Percentiles rank a stretch among this genome's conserved stretches.
phyloP scores from a whole-genome alignment of 37 sponge, comb jelly and placozoan species.

The Axinella damicornis region DNA sequence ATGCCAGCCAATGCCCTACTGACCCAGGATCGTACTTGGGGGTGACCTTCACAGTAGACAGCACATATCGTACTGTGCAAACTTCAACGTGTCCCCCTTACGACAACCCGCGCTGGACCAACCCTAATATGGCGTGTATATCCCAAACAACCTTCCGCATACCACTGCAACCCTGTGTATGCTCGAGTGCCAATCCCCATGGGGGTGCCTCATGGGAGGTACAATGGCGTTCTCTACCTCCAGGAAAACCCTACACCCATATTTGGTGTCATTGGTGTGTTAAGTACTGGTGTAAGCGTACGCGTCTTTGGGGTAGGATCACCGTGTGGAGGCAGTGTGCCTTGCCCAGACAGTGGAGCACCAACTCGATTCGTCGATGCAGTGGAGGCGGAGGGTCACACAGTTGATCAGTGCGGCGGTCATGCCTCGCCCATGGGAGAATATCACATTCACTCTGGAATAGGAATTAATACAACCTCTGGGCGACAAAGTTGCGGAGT shows the following conservation, averaged over 20 bases:
- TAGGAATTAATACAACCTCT: constrained; percentile 22
- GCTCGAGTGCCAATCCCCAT: constrained; percentile 53
- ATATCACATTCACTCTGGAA: constrained; percentile 71
- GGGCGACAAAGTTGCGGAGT: constrained; percentile 27
- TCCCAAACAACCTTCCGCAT: constrained; percentile 7
- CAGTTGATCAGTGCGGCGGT: constrained; percentile 68
- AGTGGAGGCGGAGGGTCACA: constrained; percentile 80
- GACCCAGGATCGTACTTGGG: too few species aligned
- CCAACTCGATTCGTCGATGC: constrained; percentile 75
- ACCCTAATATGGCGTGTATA: constrained; percentile 59
- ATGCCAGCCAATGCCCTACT: too few species aligned
- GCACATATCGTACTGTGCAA: neutral
- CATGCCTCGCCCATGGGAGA: constrained; percentile 54
- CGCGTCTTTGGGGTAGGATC: constrained; percentile 75
- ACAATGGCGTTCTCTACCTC: constrained; percentile 57
- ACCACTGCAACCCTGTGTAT: constrained; percentile 33
- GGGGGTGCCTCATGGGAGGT: constrained; percentile 29
- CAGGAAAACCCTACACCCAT: constrained; percentile 68
- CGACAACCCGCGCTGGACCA: constrained; percentile 62
- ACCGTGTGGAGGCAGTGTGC: constrained; percentile 72
- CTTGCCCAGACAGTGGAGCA: constrained; percentile 53
- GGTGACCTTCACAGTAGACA: too few species aligned
- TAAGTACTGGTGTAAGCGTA: constrained; percentile 66
- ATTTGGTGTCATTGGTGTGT: constrained; percentile 66
- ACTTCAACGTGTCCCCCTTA: constrained; percentile 64